A percentile compares a stretch with the other conserved stretches of the same genome.
Evolutionary conservation across 1,140 invertebrate species (phyloP).

Genomic region (Heliothis virescens): DNA sequence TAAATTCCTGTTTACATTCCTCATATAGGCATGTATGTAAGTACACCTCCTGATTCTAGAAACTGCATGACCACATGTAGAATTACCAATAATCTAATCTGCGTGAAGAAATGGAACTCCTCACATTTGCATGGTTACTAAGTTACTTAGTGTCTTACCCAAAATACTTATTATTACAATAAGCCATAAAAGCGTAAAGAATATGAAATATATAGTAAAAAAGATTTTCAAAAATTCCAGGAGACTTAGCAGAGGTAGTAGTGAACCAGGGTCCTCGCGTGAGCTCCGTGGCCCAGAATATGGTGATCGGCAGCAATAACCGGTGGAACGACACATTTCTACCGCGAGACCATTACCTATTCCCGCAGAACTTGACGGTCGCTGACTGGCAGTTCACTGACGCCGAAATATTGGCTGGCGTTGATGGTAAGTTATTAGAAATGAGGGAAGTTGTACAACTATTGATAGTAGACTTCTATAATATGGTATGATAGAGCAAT

Average conservation of each 20-base stretch:
- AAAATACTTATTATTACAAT: too few species aligned
- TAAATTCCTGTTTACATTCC: too few species aligned
- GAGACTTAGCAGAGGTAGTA: constrained; percentile 88
- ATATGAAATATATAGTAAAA: too few species aligned
- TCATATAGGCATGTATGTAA: too few species aligned
- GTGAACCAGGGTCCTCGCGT: constrained; percentile 87
- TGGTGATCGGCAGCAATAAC: constrained; percentile 86
- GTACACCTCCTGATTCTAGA: too few species aligned
- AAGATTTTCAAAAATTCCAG: constrained; percentile 65
- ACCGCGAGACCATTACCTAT: constrained; percentile 87
- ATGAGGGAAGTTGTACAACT: too few species aligned
- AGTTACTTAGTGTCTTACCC: too few species aligned
- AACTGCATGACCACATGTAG: too few species aligned
- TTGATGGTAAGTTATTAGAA: constrained; percentile 88
- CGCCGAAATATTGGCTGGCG: constrained; percentile 88
- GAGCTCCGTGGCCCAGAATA: constrained; percentile 65
- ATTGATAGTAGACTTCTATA: too few species aligned
- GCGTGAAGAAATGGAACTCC: not conserved
- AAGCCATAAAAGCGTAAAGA: too few species aligned
- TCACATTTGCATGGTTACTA: not conserved
- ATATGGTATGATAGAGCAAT: too few species aligned
- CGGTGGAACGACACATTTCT: constrained; percentile 89
- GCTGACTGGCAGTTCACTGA: constrained; percentile 88
- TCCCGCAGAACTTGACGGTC: constrained; percentile 77
- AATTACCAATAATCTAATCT: too few species aligned